Conservation (phyloP, 2,113 vertebrate genomes). For the Nibea coibor region DNA sequence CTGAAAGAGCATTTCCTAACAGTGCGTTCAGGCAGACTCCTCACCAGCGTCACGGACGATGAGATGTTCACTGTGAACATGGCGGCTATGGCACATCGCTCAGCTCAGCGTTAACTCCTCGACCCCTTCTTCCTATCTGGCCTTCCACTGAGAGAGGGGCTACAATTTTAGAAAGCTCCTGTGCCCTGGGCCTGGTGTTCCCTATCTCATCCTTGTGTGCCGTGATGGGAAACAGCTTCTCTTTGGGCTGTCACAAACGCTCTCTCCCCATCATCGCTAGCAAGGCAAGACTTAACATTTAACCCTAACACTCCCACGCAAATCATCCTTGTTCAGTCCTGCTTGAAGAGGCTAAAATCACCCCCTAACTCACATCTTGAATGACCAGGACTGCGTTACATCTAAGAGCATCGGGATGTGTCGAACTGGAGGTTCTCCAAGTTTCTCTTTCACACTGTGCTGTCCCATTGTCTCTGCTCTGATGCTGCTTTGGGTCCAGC, state of each 20-base stretch:
- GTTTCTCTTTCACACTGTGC: conserved; percentile 26
- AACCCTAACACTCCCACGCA: conserved; percentile 72
- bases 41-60: conserved; percentile 82
- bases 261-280: conserved; percentile 55
- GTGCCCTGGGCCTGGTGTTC: conserved; percentile 29
- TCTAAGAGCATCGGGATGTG: conserved; percentile 2
- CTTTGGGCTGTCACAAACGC: conserved; percentile 71
- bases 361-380: conserved; percentile 27
- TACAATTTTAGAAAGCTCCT: conserved; percentile 51
- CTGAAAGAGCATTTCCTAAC: conserved; percentile 71
- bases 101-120: conserved; percentile 30
- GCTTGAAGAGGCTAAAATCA: conserved; percentile 12
- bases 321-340: conserved; percentile 17
- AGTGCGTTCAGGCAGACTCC: conserved; percentile 66
- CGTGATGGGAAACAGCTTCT: conserved; percentile 82
- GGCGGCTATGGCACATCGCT: conserved; percentile 31
- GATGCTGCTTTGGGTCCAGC: background rate
- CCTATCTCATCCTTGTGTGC: conserved; percentile 73
- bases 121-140: conserved; percentile 50
- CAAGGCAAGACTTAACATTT: conserved; percentile 69
- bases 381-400: conserved; percentile 15
- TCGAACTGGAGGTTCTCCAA: conserved; percentile 35
- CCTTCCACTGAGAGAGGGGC: conserved; percentile 43
- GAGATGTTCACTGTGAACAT: conserved; percentile 89
- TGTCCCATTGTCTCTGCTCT: conserved; percentile 29